These are phyloP conservation scores for Macrotus californicus DNA, from an alignment of 2,113 vertebrate genomes.

Conservation along the genomic window DNA sequence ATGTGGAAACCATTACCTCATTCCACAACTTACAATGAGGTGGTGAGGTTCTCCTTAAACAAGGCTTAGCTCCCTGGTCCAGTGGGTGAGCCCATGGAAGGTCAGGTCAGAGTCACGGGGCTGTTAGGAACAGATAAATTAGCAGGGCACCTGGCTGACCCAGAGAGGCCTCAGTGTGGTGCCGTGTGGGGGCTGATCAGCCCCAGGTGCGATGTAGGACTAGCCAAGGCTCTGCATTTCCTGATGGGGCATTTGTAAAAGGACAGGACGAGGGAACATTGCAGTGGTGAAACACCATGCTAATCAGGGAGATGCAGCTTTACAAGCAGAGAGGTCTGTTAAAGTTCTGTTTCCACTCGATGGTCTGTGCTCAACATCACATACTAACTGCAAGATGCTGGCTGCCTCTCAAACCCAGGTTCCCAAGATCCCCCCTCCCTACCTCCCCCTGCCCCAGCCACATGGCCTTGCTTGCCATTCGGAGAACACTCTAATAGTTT, in stretches of 20 bases:
- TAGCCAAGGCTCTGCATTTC: neutral
- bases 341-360: neutral
- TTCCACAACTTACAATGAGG: neutral
- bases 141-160: slow-evolving; percentile 42
- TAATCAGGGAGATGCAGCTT: neutral
- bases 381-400: neutral
- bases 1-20: slow-evolving; percentile 66
- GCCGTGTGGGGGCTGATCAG: neutral
- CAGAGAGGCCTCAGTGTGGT: neutral
- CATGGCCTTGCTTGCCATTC: rapidly evolving
- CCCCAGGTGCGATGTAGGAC: neutral
- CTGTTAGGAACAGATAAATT: slow-evolving; percentile 57
- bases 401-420: neutral
- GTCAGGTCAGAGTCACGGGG: slow-evolving; percentile 13
- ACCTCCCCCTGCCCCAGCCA: neutral
- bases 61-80: neutral
- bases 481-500: neutral
- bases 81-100: neutral
- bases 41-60: neutral
- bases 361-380: neutral
- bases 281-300: rapidly evolving
- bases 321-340: neutral
- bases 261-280: neutral
- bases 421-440: neutral
- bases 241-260: neutral